Percentiles rank a stretch among this genome's conserved stretches.
Evolutionary conservation across 2,797 vertebrate species (phyloP).

Genomic region (Gila robusta): DNA sequence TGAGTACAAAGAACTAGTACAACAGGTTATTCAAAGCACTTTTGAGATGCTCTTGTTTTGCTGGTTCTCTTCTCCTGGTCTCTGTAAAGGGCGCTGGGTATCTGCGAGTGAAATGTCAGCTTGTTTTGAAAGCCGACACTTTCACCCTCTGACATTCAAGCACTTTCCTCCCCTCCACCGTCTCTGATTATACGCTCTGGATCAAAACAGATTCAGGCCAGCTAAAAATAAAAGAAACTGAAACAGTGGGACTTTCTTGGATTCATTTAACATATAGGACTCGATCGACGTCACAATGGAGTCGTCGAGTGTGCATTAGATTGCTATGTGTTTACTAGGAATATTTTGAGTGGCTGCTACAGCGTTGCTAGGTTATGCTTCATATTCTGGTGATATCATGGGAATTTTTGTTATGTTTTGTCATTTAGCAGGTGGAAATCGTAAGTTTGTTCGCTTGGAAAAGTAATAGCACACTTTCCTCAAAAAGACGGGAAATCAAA

Average conservation of each 20-base stretch:
- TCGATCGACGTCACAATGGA: background rate
- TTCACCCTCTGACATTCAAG: constrained; percentile 73
- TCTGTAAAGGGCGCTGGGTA: constrained; percentile 58
- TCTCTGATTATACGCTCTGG: constrained; percentile 34
- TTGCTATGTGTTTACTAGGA: background rate
- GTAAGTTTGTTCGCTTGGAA: too few species aligned
- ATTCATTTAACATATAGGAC: background rate
- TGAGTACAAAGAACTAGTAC: background rate
- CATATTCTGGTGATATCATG: background rate
- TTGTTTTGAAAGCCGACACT: constrained; percentile 80
- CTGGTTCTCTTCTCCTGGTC: constrained; percentile 55
- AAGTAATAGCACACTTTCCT: too few species aligned
- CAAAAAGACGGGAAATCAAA: background rate
- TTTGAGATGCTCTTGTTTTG: background rate
- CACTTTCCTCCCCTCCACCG: constrained; percentile 10
- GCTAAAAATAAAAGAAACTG: background rate
- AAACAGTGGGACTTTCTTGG: background rate
- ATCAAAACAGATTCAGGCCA: constrained; percentile 63
- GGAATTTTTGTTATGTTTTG: background rate
- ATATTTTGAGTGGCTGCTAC: background rate
- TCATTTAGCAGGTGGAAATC: background rate
- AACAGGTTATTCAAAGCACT: background rate
- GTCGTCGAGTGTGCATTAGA: background rate
- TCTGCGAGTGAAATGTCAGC: constrained; percentile 71
- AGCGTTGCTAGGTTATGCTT: background rate